A percentile compares a stretch with the other conserved stretches of the same genome.
These are phyloP conservation scores for Pangasius sanitwongsei DNA, from an alignment of 2,797 vertebrate genomes.

Conservation along the genomic window DNA sequence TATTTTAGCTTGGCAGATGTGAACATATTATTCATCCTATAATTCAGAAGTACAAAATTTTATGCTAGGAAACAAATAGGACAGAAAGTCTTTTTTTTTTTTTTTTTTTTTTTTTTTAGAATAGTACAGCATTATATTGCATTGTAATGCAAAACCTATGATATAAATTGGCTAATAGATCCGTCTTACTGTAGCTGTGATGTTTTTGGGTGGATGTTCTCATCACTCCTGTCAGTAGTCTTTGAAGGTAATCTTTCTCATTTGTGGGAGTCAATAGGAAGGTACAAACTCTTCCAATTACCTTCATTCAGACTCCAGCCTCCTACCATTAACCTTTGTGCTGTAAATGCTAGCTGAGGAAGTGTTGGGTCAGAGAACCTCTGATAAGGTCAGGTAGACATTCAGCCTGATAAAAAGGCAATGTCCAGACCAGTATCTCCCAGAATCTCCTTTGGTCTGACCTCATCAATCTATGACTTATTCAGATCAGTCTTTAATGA, in stretches of 20 bases:
- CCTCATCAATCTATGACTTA: not conserved
- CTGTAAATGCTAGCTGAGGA: conserved; percentile 70
- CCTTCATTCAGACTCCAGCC: conserved; percentile 65
- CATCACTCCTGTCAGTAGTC: conserved; percentile 1
- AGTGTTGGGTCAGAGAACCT: conserved; percentile 55
- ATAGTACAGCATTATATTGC: not conserved
- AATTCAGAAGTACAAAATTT: not conserved
- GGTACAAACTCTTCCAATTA: conserved; percentile 53
- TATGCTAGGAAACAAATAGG: not conserved
- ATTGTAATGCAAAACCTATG: not conserved
- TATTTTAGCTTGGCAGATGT: not conserved
- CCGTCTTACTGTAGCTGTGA: not conserved
- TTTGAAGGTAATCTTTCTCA: conserved; percentile 11
- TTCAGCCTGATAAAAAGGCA: conserved; percentile 63
- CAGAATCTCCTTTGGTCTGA: conserved; percentile 24
- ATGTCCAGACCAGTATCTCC: conserved; percentile 32
- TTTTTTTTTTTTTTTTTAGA: not conserved
- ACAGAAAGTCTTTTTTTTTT: not conserved
- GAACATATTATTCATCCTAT: not conserved
- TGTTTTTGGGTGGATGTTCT: not conserved
- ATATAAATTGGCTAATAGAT: not conserved
- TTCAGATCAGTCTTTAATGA: conserved; percentile 10
- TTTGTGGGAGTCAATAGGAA: conserved; percentile 23
- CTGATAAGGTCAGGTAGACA: conserved; percentile 70
- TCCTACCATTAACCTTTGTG: conserved; percentile 76